Evolutionary conservation across 2,113 vertebrate genomes (phyloP), one percentile per base, ranked within the genome.

Genomic region (Stigmatopora nigra): DNA sequence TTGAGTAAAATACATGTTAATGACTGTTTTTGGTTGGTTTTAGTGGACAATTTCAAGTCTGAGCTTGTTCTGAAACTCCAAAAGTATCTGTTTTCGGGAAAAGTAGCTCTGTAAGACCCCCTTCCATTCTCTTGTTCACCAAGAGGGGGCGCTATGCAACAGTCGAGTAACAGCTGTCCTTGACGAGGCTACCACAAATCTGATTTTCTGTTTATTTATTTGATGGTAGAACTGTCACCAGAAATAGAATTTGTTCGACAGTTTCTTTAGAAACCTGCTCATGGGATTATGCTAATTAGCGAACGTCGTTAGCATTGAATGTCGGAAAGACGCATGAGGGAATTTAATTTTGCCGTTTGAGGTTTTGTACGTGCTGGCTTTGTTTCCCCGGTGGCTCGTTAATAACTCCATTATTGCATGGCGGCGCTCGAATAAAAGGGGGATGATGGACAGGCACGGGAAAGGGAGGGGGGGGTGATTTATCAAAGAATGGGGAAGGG

Each of bases 361-460:
- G 49, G 67, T 68, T 75, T 69, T 83, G 79, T 71, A 81, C 82
- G 77, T 76, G 73, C 68, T 70, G 19, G 55, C 7, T 87, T 80
- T 78, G 79, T 79, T 84, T 82, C 80, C 82, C 80, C 49, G 7
- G 63, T 71, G 82, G 65, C 75, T 72, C 76, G 80, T 86, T 81
- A 84, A 77, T 77, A 65, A 69, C 59, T 72, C 72, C 63, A 44
- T 65, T 58, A 71, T 38, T 70, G 56, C 62, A 68, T 82, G 79
- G 80, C 66, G 61, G 63, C 78, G 78, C 64, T 64, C 59, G 76
- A 72, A 68, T 67, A 79, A 67, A 75, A 38, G 68, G 64, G 65
- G 35, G 48, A 46, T 60, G 49, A 58, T 15, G 8, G 48, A 45
- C 20, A 5, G 36, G 45, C 31, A 59, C 62, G 49, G 41, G 45